Evolutionary conservation across 2,797 vertebrate genomes (phyloP), one percentile per base, ranked within the genome.

Genomic region (Bryconaethiops microstoma): DNA sequence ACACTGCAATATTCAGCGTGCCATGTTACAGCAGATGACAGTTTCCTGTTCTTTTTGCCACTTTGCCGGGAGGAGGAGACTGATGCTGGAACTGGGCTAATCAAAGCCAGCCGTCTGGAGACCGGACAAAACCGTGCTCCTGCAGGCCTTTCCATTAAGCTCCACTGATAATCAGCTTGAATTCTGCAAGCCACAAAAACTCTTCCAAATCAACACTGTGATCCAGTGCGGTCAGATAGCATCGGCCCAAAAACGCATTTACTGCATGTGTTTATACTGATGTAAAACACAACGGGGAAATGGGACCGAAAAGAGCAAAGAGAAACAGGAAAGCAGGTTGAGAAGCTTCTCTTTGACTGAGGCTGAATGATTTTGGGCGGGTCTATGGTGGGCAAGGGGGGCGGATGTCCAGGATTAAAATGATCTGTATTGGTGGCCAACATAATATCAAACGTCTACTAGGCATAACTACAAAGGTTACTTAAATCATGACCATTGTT

Each of bases 31-130:
- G n/a, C 4, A 25, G 39, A 63, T 29, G 54, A 57, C 23, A 17
- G 65, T 70, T 25, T 70, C 21, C 3, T 40, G 48, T 40, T 13
- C 10, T 68, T 48, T 60, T 57, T 17, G 62, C 71, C 85, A 59
- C 65, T 76, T 84, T 79, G 78, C 76, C 80, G 76, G 78, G 29
- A 25, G 57, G 65, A 81, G 42, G 29, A 70, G 50, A 35, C 23
- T 80, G 62, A 23, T 65, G 75, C 25, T 84, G 76, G 74, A 76
- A 65, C 21, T 25, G 77, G 67, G 71, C 84, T 92, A 93, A 94
- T 93, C 83, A 88, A 90, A 90, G 74, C 87, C 90, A 94, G 91
- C 90, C 74, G 77, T 78, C 82, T 88, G 88, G 88, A 90, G 85
- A 82, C 86, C 79, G 81, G 81, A 90, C 88, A 90, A 84, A 80